A percentile compares a stretch with the other conserved stretches of the same genome.
phyloP scores from a whole-genome alignment of 2,113 vertebrate species.

The Ivindomyrus marchei region DNA sequence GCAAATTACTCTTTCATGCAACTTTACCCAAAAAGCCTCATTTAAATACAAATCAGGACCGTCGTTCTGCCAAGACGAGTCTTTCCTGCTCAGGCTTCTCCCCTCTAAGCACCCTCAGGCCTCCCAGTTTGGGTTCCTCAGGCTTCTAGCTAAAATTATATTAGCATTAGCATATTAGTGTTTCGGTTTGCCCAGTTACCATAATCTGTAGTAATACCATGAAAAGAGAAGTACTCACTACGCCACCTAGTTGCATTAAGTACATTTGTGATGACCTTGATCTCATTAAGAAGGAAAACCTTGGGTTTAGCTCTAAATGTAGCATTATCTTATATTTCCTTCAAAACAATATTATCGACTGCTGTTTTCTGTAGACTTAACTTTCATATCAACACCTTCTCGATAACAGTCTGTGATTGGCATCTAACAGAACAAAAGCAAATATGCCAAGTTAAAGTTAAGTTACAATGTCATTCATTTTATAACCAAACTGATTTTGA shows the following conservation, averaged over 20 bases:
- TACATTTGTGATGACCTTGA: background rate
- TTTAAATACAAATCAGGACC: slow-evolving; percentile 3
- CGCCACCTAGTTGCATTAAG: background rate
- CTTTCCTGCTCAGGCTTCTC: background rate
- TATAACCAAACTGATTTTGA: slow-evolving; percentile 21
- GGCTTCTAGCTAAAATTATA: background rate
- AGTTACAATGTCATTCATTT: background rate
- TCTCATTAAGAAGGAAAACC: background rate
- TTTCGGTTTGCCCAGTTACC: background rate
- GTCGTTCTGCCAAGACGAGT: background rate
- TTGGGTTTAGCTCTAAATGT: background rate
- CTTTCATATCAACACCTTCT: background rate
- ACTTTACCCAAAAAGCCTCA: slow-evolving; percentile 15
- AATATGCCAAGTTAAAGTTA: background rate
- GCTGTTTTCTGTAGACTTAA: background rate
- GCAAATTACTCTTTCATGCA: slow-evolving; percentile 35
- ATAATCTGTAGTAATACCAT: background rate
- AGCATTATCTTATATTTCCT: background rate
- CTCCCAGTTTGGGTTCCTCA: background rate
- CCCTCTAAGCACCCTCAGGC: background rate
- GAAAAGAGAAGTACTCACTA: background rate
- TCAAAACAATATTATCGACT: background rate
- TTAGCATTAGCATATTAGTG: background rate
- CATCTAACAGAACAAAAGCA: background rate
- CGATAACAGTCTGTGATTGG: background rate